Conservation (phyloP, 2,888 invertebrate species). For the Oscheius onirici region DNA sequence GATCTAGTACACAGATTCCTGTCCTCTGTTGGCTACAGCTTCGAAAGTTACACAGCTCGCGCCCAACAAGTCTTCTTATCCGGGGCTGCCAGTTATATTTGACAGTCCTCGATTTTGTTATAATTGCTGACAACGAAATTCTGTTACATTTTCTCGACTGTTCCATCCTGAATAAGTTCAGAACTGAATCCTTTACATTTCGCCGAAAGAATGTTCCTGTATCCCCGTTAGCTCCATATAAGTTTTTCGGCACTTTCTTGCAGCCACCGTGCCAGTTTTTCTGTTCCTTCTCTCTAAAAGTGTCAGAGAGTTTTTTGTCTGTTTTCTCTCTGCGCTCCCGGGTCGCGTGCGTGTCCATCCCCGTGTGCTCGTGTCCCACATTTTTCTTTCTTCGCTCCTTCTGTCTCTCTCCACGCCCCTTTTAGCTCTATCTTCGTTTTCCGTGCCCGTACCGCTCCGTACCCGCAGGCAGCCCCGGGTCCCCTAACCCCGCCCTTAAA, state of each 20-base stretch:
- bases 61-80: too few relatives aligned
- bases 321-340: conserved; percentile 10
- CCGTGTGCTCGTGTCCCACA: conserved; percentile 18
- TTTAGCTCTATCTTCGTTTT: neutral
- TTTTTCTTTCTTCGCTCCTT: conserved; percentile 10
- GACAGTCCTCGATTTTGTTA: too few relatives aligned
- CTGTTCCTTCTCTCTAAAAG: neutral
- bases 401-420: neutral
- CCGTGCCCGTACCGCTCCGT: conserved; percentile 13
- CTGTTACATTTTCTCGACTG: neutral
- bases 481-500: conserved; percentile 17
- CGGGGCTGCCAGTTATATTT: too few relatives aligned
- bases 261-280: neutral
- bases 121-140: too few relatives aligned
- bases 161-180: neutral
- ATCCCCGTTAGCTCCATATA: too few relatives aligned
- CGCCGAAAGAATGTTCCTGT: too few relatives aligned
- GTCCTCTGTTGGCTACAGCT: too few relatives aligned
- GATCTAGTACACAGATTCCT: too few relatives aligned
- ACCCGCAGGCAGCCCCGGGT: neutral
- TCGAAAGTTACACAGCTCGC: too few relatives aligned
- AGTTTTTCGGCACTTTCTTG: neutral
- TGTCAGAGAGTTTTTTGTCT: neutral
- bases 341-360: neutral
- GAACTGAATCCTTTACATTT: too few relatives aligned